A percentile compares a stretch with the other conserved stretches of the same genome.
phyloP scores from a whole-genome alignment of 2,888 invertebrate species.

The Cancer borealis region DNA sequence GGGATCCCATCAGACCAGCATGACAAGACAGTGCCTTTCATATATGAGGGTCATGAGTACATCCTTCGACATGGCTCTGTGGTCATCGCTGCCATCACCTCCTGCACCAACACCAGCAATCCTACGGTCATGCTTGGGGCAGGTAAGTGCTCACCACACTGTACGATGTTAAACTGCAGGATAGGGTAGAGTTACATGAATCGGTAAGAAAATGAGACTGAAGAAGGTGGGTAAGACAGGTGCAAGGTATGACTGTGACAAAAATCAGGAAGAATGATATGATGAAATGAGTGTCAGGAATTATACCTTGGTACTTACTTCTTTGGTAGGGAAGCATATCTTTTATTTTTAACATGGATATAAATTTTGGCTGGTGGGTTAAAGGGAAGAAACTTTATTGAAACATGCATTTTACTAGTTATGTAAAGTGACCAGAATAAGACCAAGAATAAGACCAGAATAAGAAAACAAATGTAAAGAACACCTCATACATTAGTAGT shows the following conservation, averaged over 20 bases:
- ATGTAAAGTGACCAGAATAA: background rate
- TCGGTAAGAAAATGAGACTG: background rate
- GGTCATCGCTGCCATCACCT: conserved; percentile 98
- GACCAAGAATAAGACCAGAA: too few species aligned
- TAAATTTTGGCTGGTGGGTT: background rate
- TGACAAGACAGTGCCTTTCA: conserved; percentile 86
- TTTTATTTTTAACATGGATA: background rate
- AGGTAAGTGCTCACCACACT: conserved; percentile 82
- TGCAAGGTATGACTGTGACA: background rate
- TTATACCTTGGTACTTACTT: background rate
- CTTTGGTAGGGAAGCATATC: background rate
- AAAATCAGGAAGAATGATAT: background rate
- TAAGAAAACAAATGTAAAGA: background rate
- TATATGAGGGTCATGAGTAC: conserved; percentile 90
- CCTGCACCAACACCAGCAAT: conserved; percentile 98
- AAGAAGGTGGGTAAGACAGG: background rate
- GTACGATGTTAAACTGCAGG: background rate
- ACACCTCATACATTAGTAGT: background rate
- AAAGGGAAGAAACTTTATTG: background rate
- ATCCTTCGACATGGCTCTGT: conserved; percentile 93
- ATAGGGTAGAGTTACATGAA: background rate
- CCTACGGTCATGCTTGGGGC: conserved; percentile 99
- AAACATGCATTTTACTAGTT: background rate
- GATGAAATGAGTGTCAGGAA: background rate
- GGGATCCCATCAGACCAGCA: conserved; percentile 87